These are phyloP conservation scores for Erannis defoliaria DNA, from an alignment of 2,888 invertebrate species.

Conservation along the genomic window DNA sequence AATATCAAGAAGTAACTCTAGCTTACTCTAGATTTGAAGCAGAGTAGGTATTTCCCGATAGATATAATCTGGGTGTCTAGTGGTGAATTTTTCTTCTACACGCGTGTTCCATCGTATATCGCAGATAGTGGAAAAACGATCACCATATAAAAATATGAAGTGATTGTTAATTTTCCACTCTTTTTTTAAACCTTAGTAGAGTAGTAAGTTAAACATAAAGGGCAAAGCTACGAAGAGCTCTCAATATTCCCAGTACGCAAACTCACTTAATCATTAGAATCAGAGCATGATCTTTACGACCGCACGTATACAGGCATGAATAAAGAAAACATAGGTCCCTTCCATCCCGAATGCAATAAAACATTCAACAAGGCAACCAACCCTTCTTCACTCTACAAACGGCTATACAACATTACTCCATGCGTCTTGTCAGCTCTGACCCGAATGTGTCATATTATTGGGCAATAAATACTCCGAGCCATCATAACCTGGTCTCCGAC, in stretches of 20 bases:
- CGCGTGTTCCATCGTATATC: too few species aligned
- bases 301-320: conserved; percentile 28
- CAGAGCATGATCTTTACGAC: conserved; percentile 33
- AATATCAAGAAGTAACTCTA: too few species aligned
- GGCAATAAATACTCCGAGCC: conserved; percentile 69
- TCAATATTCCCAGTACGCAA: conserved; percentile 8
- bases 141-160: too few species aligned
- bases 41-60: too few species aligned
- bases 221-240: not conserved
- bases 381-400: conserved; percentile 37
- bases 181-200: too few species aligned
- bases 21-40: too few species aligned
- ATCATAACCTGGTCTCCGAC: conserved; percentile 41
- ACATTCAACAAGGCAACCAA: conserved; percentile 44
- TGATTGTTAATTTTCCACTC: too few species aligned
- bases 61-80: too few species aligned
- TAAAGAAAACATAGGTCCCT: conserved; percentile 32
- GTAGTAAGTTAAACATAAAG: not conserved
- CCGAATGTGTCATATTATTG: conserved; percentile 71
- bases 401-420: conserved; percentile 48
- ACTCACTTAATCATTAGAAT: conserved; percentile 33
- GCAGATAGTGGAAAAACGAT: too few species aligned
- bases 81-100: too few species aligned
- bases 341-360: conserved; percentile 40
- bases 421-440: conserved; percentile 61